These are phyloP conservation scores for Carettochelys insculpta DNA, from an alignment of 2,113 vertebrate genomes.

Conservation along the genomic window DNA sequence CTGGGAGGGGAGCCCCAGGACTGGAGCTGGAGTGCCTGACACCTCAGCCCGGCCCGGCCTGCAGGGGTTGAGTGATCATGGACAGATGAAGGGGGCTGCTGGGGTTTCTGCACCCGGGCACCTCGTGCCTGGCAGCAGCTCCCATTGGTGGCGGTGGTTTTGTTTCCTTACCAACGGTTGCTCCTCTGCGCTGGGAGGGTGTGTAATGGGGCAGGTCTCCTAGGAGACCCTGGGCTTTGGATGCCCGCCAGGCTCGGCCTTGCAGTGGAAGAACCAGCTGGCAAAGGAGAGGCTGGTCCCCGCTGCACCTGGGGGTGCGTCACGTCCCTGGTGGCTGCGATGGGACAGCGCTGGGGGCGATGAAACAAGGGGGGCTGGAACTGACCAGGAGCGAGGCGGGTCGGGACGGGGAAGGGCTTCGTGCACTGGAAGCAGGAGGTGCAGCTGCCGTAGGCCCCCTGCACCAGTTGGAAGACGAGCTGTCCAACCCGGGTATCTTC, in stretches of 20 bases:
- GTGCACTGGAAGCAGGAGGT: background rate
- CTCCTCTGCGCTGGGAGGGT: background rate
- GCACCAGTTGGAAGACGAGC: background rate
- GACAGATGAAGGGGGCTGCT: background rate
- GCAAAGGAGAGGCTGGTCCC: background rate
- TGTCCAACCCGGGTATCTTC: background rate
- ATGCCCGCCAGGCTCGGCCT: background rate
- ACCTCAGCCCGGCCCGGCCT: background rate
- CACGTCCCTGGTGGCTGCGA: background rate
- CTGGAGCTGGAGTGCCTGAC: background rate
- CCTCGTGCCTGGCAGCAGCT: no score
- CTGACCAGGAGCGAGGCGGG: background rate
- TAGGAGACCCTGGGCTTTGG: background rate
- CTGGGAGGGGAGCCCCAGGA: background rate
- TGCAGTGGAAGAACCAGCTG: fast-evolving
- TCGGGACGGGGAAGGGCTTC: background rate
- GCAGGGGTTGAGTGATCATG: background rate
- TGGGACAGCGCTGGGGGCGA: background rate
- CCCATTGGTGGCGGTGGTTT: background rate
- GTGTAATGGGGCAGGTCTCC: background rate
- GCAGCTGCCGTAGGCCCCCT: no score
- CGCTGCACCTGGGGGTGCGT: background rate
- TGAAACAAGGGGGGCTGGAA: background rate
- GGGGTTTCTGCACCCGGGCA: background rate
- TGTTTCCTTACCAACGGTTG: background rate